Evolutionary conservation across 1,140 invertebrate genomes (phyloP).

Genomic region (Euschistus heros): DNA sequence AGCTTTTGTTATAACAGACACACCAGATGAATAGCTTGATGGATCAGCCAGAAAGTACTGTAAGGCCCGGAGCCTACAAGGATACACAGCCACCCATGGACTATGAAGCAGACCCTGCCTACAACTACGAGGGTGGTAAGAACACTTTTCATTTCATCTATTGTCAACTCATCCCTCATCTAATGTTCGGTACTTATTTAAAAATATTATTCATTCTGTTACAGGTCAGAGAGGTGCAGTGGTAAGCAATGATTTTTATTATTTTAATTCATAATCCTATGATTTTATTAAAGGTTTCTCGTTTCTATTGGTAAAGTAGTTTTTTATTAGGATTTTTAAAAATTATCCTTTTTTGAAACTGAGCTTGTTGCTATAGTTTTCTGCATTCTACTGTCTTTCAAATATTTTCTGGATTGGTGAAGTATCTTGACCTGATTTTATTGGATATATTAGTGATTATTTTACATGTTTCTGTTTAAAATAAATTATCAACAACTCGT

Average conservation of each 20-base stretch:
- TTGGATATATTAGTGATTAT: no score
- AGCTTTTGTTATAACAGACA: conserved; percentile 35
- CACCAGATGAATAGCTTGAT: conserved; percentile 48
- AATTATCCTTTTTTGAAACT: no score
- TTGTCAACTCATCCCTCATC: not conserved
- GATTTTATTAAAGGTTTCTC: not conserved
- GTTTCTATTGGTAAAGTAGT: no score
- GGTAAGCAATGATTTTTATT: conserved; percentile 11
- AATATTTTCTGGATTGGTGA: no score
- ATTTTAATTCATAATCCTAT: not conserved
- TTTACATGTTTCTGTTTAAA: no score
- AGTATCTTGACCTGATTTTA: no score
- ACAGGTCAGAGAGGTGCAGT: conserved; percentile 1
- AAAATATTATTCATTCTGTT: not conserved
- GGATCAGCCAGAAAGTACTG: conserved; percentile 46
- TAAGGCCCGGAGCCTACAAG: conserved; percentile 33
- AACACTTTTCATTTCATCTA: not conserved
- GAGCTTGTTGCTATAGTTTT: no score
- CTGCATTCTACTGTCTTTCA: no score
- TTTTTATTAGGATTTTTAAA: no score
- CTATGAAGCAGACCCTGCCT: not conserved
- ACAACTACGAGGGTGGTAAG: conserved; percentile 1
- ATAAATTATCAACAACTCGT: no score
- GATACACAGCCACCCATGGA: not conserved
- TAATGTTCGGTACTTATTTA: not conserved